Evolutionary conservation across 2,797 vertebrate genomes (phyloP).

Genomic region (Sebastes cheni): DNA sequence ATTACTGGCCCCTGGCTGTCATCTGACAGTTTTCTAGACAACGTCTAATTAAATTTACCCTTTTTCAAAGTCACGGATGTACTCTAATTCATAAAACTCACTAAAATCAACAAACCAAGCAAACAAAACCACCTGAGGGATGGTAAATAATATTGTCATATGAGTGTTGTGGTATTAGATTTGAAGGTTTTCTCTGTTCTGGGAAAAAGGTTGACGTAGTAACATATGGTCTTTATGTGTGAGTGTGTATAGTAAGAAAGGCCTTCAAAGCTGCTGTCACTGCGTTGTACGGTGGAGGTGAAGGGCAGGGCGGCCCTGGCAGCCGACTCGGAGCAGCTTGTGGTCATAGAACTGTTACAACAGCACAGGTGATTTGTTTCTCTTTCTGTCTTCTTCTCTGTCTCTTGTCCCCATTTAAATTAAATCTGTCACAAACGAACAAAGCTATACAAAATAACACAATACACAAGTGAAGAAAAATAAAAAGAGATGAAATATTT

Average conservation of each 20-base stretch:
- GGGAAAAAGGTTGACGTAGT: neutral
- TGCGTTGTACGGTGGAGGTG: neutral
- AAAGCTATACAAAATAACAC: neutral
- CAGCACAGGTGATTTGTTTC: neutral
- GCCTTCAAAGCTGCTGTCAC: neutral
- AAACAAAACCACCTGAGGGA: neutral
- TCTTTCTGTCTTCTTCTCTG: neutral
- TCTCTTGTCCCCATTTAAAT: neutral
- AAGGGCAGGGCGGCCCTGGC: neutral
- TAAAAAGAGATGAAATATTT: neutral
- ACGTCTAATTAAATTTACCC: constrained; percentile 43
- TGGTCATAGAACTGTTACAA: neutral
- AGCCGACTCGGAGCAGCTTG: neutral
- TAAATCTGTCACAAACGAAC: neutral
- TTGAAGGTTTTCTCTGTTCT: neutral
- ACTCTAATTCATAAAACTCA: neutral
- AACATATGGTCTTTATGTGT: neutral
- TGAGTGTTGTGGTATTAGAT: neutral
- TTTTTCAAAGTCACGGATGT: constrained; percentile 48
- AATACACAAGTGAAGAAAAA: neutral
- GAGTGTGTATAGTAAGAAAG: neutral
- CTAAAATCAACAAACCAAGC: neutral
- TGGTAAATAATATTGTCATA: neutral
- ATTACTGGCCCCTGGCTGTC: constrained; percentile 46
- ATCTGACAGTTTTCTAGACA: constrained; percentile 38